A percentile compares a stretch with the other conserved stretches of the same genome.
phyloP scores from a whole-genome alignment of 2,888 invertebrate genomes.

The Sepiola atlantica region DNA sequence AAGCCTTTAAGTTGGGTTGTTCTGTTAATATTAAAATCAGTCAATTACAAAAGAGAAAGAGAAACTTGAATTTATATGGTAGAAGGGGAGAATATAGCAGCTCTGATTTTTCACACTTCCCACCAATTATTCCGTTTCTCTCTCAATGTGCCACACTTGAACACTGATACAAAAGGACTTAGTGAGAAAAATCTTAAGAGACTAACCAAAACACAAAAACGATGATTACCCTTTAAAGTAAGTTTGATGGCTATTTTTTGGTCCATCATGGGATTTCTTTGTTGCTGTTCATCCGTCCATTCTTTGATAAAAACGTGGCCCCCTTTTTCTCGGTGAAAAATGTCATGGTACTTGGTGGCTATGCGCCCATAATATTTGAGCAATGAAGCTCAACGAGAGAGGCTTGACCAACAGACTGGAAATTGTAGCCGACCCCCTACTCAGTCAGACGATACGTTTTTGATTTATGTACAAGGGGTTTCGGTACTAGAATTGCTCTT shows the following conservation, averaged over 20 bases:
- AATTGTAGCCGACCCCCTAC: conserved; percentile 13
- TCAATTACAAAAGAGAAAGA: no score
- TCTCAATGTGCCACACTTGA: not conserved
- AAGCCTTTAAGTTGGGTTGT: no score
- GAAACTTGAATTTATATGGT: no score
- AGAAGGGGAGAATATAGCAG: no score
- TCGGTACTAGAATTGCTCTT: not conserved
- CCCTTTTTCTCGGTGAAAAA: not conserved
- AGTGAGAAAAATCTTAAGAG: not conserved
- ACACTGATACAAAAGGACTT: not conserved
- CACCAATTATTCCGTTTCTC: not conserved
- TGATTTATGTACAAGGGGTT: not conserved
- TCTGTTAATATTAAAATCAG: no score
- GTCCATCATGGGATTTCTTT: not conserved
- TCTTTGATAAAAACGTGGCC: not conserved
- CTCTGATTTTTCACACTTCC: not conserved
- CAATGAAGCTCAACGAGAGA: not conserved
- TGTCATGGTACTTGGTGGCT: not conserved
- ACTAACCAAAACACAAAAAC: not conserved
- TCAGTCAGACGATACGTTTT: not conserved
- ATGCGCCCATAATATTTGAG: not conserved
- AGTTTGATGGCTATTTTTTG: not conserved
- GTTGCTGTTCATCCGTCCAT: not conserved
- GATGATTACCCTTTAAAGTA: not conserved
- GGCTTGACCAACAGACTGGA: conserved; percentile 10